phyloP scores from a whole-genome alignment of 2,797 vertebrate genomes.

The Peromyscus attwateri region DNA sequence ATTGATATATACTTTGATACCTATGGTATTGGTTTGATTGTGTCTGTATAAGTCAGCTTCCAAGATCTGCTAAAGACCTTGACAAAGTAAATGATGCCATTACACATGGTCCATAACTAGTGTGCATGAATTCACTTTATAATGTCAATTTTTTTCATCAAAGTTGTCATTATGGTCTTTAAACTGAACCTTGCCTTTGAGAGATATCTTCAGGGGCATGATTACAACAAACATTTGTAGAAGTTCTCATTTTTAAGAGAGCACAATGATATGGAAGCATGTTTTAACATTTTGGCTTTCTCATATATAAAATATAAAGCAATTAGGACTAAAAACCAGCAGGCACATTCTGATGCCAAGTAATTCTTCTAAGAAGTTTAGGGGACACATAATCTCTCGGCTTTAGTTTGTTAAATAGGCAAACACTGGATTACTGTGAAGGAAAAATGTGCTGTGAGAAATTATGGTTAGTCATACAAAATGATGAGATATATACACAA shows the following conservation, averaged over 20 bases:
- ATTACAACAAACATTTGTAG: slow-evolving; percentile 44
- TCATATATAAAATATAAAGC: slow-evolving; percentile 44
- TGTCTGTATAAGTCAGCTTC: background rate
- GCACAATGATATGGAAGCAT: background rate
- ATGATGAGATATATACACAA: slow-evolving; percentile 73
- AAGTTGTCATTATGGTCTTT: slow-evolving; percentile 10
- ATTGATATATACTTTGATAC: background rate
- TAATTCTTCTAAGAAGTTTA: slow-evolving; percentile 73
- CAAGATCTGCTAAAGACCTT: background rate
- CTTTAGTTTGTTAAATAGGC: slow-evolving; percentile 73
- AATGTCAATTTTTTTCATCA: background rate
- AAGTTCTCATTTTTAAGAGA: slow-evolving; percentile 41
- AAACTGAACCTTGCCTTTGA: slow-evolving; percentile 18
- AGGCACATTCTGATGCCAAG: slow-evolving; percentile 64
- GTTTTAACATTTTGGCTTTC: slow-evolving; percentile 47
- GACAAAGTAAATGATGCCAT: background rate
- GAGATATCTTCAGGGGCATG: slow-evolving; percentile 37
- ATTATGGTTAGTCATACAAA: slow-evolving; percentile 56
- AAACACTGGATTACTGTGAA: slow-evolving; percentile 74
- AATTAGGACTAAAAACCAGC: slow-evolving; percentile 70
- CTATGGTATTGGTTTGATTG: background rate
- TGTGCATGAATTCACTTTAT: background rate
- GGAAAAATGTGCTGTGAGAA: slow-evolving; percentile 71
- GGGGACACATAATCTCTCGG: slow-evolving; percentile 78
- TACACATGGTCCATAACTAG: background rate